Evolutionary conservation across 2,888 invertebrate species (phyloP), one percentile per base, ranked within the genome.

Genomic region (Patella pellucida): DNA sequence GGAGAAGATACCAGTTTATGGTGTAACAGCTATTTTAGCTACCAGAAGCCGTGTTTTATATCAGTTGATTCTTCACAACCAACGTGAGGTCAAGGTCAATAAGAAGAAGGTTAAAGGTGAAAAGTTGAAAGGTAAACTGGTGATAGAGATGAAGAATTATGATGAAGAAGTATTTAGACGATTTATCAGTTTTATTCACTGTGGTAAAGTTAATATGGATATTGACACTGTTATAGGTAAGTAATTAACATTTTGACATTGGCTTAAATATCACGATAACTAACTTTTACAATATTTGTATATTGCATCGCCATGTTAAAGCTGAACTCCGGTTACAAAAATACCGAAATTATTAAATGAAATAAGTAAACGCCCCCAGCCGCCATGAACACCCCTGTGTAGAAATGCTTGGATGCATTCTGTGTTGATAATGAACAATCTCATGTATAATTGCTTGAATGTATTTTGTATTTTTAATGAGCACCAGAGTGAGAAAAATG

Each of bases 141-240:
- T 62, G 19, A 23, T 62, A 62, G 62, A 62, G 62, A 23, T 23
- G 19, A 62, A 12, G 62, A 62, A 62, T 23, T 62, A 19, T 62
- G 62, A 62, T 9, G 62, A 62, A 62, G 62, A 62, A 23, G 19
- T 62, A 23, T 62, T 62, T 19, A 62, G 62, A 62, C 23, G 62
- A 62, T 62, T 62, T 62, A 62, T 62, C 23, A 62, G 62, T 62
- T 62, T 62, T 62, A 62, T 62, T 62, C 62, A 62, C 23, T 62
- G 62, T 62, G 62, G 62, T 23, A 62, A 62, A 62, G 14, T 62
- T 3, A 62, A 14, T 12, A 14, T 23, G 23, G 62, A 62, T 19
- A 23, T 14, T 62, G 14, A 9, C 14, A 12, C 62, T 23, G 62
- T 62, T 15, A 62, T 62, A 19, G 62, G 62, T 62, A 19, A 9